These are phyloP conservation scores for Rhinatrema bivittatum DNA, from an alignment of 2,797 vertebrate genomes.

Conservation along the genomic window DNA sequence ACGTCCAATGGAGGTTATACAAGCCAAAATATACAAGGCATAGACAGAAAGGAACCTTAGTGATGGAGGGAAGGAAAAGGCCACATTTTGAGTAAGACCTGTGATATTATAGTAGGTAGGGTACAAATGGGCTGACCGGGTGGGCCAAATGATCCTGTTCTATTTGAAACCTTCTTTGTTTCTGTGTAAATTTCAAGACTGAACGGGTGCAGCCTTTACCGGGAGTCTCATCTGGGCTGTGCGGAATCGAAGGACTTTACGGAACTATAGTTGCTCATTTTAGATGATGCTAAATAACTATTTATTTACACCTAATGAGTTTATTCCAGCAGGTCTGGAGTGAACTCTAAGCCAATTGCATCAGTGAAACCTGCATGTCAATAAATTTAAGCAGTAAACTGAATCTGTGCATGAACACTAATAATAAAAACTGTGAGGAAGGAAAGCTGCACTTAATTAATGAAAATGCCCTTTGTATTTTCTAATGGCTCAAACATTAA, in stretches of 20 bases:
- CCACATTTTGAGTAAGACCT: too few species aligned
- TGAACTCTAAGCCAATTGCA: slow-evolving; percentile 51
- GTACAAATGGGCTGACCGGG: too few species aligned
- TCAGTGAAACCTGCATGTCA: slow-evolving; percentile 46
- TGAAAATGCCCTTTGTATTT: slow-evolving; percentile 64
- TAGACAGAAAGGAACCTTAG: too few species aligned
- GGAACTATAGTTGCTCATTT: slow-evolving; percentile 46
- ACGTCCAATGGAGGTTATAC: too few species aligned
- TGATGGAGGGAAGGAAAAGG: too few species aligned
- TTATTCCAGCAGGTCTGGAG: slow-evolving; percentile 56
- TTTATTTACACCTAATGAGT: slow-evolving; percentile 58
- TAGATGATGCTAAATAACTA: slow-evolving; percentile 57
- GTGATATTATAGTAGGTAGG: too few species aligned
- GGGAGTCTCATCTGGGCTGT: slow-evolving; percentile 43
- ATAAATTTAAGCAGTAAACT: slow-evolving; percentile 46
- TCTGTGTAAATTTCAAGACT: slow-evolving; percentile 32
- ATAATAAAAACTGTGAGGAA: slow-evolving; percentile 46
- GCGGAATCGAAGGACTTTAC: slow-evolving; percentile 46
- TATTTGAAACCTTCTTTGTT: too few species aligned
- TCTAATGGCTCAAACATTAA: slow-evolving; percentile 62
- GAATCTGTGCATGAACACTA: slow-evolving; percentile 44
- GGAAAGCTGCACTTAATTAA: slow-evolving; percentile 54
- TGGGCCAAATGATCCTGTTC: too few species aligned
- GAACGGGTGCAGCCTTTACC: slow-evolving; percentile 43
- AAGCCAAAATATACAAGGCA: too few species aligned